Evolutionary conservation across 1,140 invertebrate genomes (phyloP).

Genomic region (Neelides sp.): DNA sequence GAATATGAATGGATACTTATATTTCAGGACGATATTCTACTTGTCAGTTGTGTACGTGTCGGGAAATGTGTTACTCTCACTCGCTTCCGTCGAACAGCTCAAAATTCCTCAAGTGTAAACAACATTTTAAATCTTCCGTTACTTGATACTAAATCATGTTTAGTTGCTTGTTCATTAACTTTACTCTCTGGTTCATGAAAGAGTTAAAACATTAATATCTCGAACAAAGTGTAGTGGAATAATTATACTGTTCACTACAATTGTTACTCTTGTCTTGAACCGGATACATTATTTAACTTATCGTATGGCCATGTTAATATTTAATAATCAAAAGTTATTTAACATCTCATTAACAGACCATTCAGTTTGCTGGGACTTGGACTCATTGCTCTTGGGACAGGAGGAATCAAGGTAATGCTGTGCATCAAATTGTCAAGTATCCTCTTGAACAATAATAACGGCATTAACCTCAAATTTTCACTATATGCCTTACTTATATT

Average conservation of each 20-base stretch:
- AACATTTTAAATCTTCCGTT: neutral
- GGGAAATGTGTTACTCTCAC: constrained; percentile 41
- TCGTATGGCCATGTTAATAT: too few relatives aligned
- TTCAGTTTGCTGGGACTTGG: constrained; percentile 37
- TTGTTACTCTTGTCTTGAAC: too few relatives aligned
- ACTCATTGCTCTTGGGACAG: constrained; percentile 45
- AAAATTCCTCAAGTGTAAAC: neutral
- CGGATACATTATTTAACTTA: too few relatives aligned
- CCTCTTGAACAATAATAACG: neutral
- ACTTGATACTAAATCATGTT: neutral
- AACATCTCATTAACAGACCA: constrained; percentile 31
- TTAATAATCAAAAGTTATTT: neutral
- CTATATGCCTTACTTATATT: neutral
- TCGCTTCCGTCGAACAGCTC: constrained; percentile 34
- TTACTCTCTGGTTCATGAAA: too few relatives aligned
- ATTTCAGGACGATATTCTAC: constrained; percentile 25
- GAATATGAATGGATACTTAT: neutral
- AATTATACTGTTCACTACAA: too few relatives aligned
- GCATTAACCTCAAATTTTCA: neutral
- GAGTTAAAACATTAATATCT: too few relatives aligned
- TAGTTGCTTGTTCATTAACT: too few relatives aligned
- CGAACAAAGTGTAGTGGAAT: too few relatives aligned
- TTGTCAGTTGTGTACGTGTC: constrained; percentile 40
- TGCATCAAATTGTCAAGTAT: constrained; percentile 43
- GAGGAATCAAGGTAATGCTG: constrained; percentile 55